A percentile compares a stretch with the other conserved stretches of the same genome.
These are phyloP conservation scores for Chaetops frenatus DNA, from an alignment of 2,113 vertebrate genomes.

Conservation along the genomic window DNA sequence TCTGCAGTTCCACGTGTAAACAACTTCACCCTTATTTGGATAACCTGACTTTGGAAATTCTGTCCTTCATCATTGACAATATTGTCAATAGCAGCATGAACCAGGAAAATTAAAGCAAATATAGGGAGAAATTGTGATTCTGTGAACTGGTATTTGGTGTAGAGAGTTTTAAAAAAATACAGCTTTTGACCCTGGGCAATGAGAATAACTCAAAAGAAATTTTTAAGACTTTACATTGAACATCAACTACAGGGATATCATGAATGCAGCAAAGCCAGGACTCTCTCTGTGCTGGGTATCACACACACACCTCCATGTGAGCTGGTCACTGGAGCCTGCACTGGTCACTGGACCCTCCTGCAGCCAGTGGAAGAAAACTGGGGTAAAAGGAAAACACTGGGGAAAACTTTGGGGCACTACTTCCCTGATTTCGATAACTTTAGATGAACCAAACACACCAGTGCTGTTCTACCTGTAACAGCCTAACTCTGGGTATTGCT, in stretches of 20 bases:
- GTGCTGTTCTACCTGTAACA: neutral
- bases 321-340: neutral
- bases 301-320: neutral
- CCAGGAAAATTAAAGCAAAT: neutral
- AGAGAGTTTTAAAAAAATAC: neutral
- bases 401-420: neutral
- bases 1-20: neutral
- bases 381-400: too few relatives aligned
- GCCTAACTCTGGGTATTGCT: neutral
- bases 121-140: neutral
- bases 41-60: neutral
- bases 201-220: neutral
- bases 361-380: neutral
- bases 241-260: neutral
- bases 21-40: neutral
- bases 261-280: neutral
- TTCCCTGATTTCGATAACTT: neutral
- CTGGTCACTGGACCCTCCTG: neutral
- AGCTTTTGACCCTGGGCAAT: neutral
- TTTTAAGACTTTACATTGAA: neutral
- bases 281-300: neutral
- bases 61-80: neutral
- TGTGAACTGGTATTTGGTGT: neutral
- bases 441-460: neutral
- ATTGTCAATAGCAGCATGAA: accelerated